A percentile compares a stretch with the other conserved stretches of the same genome.
These are phyloP conservation scores for Lepilemur ruficaudatus DNA, from an alignment of 2,797 vertebrate genomes.

Conservation along the genomic window DNA sequence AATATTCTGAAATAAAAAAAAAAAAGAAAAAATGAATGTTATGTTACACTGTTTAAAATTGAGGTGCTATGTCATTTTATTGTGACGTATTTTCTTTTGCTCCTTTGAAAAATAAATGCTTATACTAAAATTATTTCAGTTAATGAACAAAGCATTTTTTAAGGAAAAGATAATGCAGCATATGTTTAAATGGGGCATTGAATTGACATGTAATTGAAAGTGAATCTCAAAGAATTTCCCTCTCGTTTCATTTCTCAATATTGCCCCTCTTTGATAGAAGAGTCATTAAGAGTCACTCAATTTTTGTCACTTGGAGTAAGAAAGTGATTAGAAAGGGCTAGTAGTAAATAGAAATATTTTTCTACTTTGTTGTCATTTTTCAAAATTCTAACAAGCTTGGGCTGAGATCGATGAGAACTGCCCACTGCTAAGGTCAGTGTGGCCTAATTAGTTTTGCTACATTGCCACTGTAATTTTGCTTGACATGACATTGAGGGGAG, in stretches of 20 bases:
- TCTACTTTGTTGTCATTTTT: conserved; percentile 64
- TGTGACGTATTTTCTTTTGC: neutral
- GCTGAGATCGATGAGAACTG: conserved; percentile 64
- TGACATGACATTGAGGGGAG: conserved; percentile 80
- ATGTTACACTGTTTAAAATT: neutral
- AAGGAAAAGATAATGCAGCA: neutral
- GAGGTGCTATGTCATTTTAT: neutral
- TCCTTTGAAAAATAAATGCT: neutral
- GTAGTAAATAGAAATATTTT: conserved; percentile 67
- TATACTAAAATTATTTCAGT: conserved; percentile 1
- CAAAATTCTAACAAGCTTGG: conserved; percentile 59
- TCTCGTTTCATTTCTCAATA: neutral
- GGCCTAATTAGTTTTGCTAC: conserved; percentile 81
- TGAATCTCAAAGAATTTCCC: neutral
- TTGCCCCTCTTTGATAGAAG: neutral
- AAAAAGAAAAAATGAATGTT: neutral
- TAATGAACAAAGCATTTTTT: neutral
- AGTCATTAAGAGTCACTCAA: conserved; percentile 10
- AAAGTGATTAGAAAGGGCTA: conserved; percentile 23
- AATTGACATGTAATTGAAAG: conserved; percentile 11
- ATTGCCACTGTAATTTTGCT: conserved; percentile 80
- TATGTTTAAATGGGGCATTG: neutral
- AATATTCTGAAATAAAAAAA: too few relatives aligned
- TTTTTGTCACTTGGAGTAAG: conserved; percentile 48
- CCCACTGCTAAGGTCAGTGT: conserved; percentile 70